These are phyloP conservation scores for Morus bassanus DNA, from an alignment of 2,797 vertebrate species.

Conservation along the genomic window DNA sequence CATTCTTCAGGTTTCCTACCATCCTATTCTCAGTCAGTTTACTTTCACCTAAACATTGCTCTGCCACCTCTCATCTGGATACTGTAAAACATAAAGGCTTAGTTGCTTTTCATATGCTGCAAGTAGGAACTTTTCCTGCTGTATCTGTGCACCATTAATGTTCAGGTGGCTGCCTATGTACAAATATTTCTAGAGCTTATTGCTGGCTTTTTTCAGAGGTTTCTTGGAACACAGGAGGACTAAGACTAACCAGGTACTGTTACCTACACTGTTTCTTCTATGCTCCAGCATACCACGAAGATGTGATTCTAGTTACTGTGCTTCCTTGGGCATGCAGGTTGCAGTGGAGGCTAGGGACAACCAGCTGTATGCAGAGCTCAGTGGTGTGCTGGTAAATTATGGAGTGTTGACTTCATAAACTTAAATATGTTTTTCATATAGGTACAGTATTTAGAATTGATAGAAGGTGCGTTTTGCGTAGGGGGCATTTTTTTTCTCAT, in stretches of 20 bases:
- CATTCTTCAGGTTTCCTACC: not conserved
- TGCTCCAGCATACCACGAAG: not conserved
- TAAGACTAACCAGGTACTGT: conserved; percentile 1
- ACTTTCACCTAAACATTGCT: not conserved
- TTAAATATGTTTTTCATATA: not conserved
- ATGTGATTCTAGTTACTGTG: not conserved
- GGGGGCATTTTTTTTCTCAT: not conserved
- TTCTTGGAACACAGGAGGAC: not conserved
- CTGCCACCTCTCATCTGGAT: not conserved
- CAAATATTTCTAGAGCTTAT: not conserved
- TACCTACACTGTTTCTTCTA: not conserved
- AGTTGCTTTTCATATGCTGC: not conserved
- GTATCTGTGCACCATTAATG: not conserved
- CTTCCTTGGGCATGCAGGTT: not conserved
- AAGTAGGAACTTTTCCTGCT: not conserved
- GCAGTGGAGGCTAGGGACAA: not conserved
- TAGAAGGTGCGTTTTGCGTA: not conserved
- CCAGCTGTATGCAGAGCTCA: not conserved
- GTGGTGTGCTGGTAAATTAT: not conserved
- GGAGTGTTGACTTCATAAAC: not conserved
- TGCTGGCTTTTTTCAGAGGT: not conserved
- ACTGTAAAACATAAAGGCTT: not conserved
- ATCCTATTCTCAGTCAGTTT: not conserved
- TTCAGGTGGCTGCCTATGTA: not conserved
- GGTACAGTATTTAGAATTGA: not conserved